Evolutionary conservation across 2,888 invertebrate genomes (phyloP).

Genomic region (Drosophila parthenogenetica): DNA sequence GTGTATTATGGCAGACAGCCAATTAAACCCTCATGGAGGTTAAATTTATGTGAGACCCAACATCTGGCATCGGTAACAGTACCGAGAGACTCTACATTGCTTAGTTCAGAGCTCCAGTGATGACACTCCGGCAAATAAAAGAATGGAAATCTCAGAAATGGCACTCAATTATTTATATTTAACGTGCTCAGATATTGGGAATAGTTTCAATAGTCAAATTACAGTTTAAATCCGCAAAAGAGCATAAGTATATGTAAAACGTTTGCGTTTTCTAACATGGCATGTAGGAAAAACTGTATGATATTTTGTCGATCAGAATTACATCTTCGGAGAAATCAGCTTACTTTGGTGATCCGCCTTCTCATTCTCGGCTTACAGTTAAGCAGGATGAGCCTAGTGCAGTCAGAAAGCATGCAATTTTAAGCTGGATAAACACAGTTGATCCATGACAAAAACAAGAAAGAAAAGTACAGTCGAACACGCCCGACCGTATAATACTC

Average conservation of each 20-base stretch:
- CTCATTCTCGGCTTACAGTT: slow-evolving; percentile 6
- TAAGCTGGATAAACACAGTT: slow-evolving; percentile 22
- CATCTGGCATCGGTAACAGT: slow-evolving; percentile 52
- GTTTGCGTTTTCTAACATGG: background rate
- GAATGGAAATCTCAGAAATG: background rate
- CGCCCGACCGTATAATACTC: too few relatives aligned
- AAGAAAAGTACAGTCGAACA: too few relatives aligned
- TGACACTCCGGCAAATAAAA: slow-evolving; percentile 6
- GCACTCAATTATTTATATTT: background rate
- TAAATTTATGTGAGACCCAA: slow-evolving; percentile 70
- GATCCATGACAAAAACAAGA: slow-evolving; percentile 11
- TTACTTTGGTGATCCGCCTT: slow-evolving; percentile 3
- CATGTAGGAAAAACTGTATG: background rate
- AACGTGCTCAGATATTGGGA: background rate
- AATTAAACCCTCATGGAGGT: slow-evolving; percentile 70
- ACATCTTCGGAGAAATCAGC: background rate
- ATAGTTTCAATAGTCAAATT: background rate
- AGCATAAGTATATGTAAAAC: background rate
- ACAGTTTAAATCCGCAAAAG: too few relatives aligned
- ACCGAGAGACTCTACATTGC: slow-evolving; percentile 28
- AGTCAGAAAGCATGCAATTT: slow-evolving; percentile 2
- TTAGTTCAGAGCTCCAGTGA: slow-evolving; percentile 27
- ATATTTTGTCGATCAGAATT: background rate
- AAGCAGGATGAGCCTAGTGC: slow-evolving; percentile 29
- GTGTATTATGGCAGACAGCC: slow-evolving; percentile 68